Percentiles rank a stretch among this genome's conserved stretches.
phyloP scores from a whole-genome alignment of 2,888 invertebrate genomes.

The Drosophila infuscata region DNA sequence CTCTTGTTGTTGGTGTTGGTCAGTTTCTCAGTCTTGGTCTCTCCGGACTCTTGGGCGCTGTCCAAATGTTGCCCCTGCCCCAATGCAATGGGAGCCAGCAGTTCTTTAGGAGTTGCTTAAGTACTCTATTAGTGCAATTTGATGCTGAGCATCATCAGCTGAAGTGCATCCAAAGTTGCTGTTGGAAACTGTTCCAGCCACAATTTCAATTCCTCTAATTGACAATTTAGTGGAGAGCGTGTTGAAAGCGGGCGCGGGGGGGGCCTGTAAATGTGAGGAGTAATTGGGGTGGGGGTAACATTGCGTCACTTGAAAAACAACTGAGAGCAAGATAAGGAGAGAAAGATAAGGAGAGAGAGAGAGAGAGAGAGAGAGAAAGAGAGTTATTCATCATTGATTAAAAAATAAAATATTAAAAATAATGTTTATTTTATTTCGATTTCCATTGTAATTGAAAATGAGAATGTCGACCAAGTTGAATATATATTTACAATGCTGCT shows the following conservation, averaged over 20 bases:
- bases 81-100: constrained; percentile 20
- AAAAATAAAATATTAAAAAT: background rate
- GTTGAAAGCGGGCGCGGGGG: background rate
- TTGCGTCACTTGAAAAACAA: constrained; percentile 10
- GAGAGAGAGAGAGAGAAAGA: background rate
- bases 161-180: constrained; percentile 30
- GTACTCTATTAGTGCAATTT: constrained; percentile 77
- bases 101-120: constrained; percentile 47
- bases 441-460: background rate
- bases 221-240: constrained; percentile 32
- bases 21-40: constrained; percentile 4
- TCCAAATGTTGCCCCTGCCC: constrained; percentile 42
- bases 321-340: background rate
- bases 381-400: background rate
- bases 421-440: background rate
- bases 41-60: constrained; percentile 28
- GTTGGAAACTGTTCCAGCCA: constrained; percentile 1
- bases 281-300: constrained; percentile 10
- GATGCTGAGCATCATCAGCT: constrained; percentile 31
- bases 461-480: background rate
- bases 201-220: constrained; percentile 28
- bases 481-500: background rate
- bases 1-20: constrained; percentile 12
- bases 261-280: too few species aligned
- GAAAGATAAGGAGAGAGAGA: background rate